Conservation (phyloP, 2,888 invertebrate species). For the Trissolcus brochymenae region DNA sequence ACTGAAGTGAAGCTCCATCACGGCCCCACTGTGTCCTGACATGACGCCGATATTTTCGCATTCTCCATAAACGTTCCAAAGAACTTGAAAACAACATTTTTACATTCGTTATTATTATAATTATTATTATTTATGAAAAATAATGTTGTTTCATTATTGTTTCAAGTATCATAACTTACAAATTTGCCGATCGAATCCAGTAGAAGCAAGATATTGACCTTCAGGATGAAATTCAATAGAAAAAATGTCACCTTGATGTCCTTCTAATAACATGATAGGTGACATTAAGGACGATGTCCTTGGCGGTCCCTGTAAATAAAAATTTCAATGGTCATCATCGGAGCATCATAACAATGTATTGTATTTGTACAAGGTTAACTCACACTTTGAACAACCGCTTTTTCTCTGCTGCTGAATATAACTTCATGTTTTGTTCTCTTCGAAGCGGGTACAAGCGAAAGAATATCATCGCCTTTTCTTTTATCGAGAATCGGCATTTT, state of each 20-base stretch:
- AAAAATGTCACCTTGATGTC: constrained; percentile 98
- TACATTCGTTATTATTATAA: background rate
- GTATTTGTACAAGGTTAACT: constrained; percentile 67
- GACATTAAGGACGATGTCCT: constrained; percentile 92
- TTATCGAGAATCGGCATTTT: constrained; percentile 73
- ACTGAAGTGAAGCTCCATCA: constrained; percentile 94
- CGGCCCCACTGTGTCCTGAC: constrained; percentile 95
- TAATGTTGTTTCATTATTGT: background rate
- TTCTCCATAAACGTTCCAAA: constrained; percentile 98
- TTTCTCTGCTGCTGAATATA: constrained; percentile 85
- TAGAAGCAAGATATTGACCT: constrained; percentile 94
- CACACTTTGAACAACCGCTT: constrained; percentile 86
- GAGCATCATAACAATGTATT: background rate
- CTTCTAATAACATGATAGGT: constrained; percentile 96
- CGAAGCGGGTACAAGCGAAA: constrained; percentile 77
- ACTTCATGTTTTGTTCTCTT: constrained; percentile 86
- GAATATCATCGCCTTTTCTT: constrained; percentile 74
- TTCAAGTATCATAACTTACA: constrained; percentile 29
- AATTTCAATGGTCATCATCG: constrained; percentile 37
- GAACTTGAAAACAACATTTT: constrained; percentile 78
- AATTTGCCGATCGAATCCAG: constrained; percentile 92
- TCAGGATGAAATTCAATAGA: constrained; percentile 96
- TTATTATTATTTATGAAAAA: background rate
- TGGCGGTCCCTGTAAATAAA: constrained; percentile 79
- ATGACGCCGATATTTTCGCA: constrained; percentile 97